Evolutionary conservation across 2,113 vertebrate genomes (phyloP).

Genomic region (Eurystomus gularis): DNA sequence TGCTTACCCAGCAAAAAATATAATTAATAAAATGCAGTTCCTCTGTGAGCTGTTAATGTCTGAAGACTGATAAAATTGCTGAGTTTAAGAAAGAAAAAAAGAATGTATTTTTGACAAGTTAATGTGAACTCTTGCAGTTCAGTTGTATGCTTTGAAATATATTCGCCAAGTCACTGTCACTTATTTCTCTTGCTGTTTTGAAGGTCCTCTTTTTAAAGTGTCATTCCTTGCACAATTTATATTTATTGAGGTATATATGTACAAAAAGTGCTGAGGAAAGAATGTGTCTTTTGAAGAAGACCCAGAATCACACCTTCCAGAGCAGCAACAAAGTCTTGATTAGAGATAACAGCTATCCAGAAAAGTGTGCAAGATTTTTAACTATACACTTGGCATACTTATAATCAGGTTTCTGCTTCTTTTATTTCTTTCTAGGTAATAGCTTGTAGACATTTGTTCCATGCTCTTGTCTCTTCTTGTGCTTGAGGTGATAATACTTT

Average conservation of each 20-base stretch:
- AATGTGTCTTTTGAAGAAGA: neutral
- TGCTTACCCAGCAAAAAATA: neutral
- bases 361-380: neutral
- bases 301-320: neutral
- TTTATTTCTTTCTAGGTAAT: neutral
- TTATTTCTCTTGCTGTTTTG: neutral
- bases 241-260: neutral
- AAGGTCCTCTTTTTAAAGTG: neutral
- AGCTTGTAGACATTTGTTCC: neutral
- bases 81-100: neutral
- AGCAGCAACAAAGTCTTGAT: neutral
- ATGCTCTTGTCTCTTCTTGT: neutral
- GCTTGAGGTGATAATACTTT: neutral
- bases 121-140: neutral
- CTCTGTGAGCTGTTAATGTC: neutral
- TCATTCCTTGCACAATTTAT: neutral
- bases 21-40: neutral
- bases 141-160: neutral
- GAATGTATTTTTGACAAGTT: slow-evolving; percentile 4
- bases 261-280: neutral
- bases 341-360: neutral
- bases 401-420: neutral
- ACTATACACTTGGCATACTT: neutral
- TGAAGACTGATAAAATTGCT: slow-evolving; percentile 11
- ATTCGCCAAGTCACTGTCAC: neutral